Evolutionary conservation across 2,888 invertebrate species (phyloP).

Genomic region (Thereva nobilitata): DNA sequence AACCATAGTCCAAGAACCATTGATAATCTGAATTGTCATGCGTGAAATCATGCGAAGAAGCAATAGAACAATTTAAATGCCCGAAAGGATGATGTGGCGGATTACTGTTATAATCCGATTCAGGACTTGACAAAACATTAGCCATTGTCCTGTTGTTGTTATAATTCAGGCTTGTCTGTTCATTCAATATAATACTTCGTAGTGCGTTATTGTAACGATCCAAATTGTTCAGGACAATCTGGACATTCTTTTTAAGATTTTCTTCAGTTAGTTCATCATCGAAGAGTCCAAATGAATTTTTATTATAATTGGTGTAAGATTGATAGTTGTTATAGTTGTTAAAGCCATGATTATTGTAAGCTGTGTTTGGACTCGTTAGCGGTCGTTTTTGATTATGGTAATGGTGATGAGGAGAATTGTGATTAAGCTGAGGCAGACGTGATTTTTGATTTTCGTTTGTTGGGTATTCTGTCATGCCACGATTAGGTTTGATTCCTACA

Average conservation of each 20-base stretch:
- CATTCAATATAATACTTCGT: conserved; percentile 57
- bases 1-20: conserved; percentile 89
- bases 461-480: conserved; percentile 60
- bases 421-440: conserved; percentile 56
- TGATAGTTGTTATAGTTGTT: conserved; percentile 14
- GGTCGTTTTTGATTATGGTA: conserved; percentile 38
- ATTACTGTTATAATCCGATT: conserved; percentile 58
- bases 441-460: conserved; percentile 56
- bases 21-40: conserved; percentile 90
- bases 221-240: conserved; percentile 58
- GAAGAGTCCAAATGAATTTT: conserved; percentile 26
- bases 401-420: conserved; percentile 42
- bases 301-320: conserved; percentile 34
- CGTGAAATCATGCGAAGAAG: conserved; percentile 66
- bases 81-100: conserved; percentile 49
- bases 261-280: conserved; percentile 57
- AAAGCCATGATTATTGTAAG: conserved; percentile 41
- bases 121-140: conserved; percentile 49
- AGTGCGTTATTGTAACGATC: conserved; percentile 57
- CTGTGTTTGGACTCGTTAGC: conserved; percentile 54
- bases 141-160: conserved; percentile 47
- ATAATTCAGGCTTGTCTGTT: conserved; percentile 52
- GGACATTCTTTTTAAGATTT: conserved; percentile 58
- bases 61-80: conserved; percentile 55
- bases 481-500: conserved; percentile 57